Evolutionary conservation across 2,113 vertebrate genomes (phyloP).

Genomic region (Gasterosteus nipponicus): DNA sequence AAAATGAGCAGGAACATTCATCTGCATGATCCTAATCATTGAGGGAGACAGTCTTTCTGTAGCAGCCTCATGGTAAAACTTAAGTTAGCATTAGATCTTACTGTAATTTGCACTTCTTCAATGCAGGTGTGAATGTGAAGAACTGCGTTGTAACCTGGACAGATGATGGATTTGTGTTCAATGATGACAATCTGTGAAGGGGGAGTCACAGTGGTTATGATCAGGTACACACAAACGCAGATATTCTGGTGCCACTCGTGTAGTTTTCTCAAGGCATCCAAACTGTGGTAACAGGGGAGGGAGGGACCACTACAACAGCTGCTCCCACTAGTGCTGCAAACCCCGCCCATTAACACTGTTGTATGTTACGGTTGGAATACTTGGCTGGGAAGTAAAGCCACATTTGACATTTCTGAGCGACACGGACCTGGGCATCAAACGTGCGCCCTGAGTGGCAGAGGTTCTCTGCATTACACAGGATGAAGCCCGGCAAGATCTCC

Average conservation of each 20-base stretch:
- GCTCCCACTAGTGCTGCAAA: neutral
- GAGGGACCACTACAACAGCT: neutral
- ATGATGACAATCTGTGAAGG: slow-evolving; percentile 93
- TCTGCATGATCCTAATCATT: too few species aligned
- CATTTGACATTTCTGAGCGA: neutral
- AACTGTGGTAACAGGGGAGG: neutral
- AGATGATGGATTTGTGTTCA: slow-evolving; percentile 99
- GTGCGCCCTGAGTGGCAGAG: slow-evolving; percentile 98
- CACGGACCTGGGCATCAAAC: slow-evolving; percentile 93
- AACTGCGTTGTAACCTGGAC: slow-evolving; percentile 97
- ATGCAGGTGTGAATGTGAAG: slow-evolving; percentile 99
- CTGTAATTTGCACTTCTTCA: slow-evolving; percentile 98
- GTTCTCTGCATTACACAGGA: slow-evolving; percentile 95
- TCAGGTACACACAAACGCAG: neutral
- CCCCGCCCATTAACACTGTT: neutral
- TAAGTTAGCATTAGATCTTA: slow-evolving; percentile 70
- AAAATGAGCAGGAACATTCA: neutral
- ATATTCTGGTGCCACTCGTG: neutral
- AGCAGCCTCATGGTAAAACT: neutral
- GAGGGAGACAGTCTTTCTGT: neutral
- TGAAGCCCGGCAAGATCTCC: slow-evolving; percentile 97
- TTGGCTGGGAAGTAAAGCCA: neutral
- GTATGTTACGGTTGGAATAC: neutral
- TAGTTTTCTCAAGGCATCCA: neutral
- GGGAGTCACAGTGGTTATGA: neutral